A percentile compares a stretch with the other conserved stretches of the same genome.
Conservation (phyloP, 2,113 vertebrate species). For the Saimiri boliviensis region DNA sequence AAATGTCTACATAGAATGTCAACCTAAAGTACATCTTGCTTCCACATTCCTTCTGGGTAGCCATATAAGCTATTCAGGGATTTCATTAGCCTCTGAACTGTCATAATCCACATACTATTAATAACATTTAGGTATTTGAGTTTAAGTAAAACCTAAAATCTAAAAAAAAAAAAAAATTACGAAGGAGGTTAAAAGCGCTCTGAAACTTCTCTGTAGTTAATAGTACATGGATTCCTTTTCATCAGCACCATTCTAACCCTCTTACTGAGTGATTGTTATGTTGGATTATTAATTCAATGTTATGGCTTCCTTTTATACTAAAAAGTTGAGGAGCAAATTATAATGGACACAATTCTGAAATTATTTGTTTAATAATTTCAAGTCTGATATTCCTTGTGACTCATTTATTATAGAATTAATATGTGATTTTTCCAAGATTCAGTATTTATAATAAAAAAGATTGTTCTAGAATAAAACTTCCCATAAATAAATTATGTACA, state of each 20-base stretch:
- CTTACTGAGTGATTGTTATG: neutral
- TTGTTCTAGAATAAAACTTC: neutral
- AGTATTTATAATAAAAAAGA: conserved; percentile 36
- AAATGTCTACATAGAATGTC: conserved; percentile 68
- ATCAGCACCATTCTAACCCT: neutral
- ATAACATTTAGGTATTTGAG: conserved; percentile 22
- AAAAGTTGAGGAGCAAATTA: conserved; percentile 44
- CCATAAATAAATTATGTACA: conserved; percentile 10
- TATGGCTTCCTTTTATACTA: conserved; percentile 2
- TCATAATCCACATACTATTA: conserved; percentile 35
- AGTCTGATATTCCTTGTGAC: conserved; percentile 3
- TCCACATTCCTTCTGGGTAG: conserved; percentile 37
- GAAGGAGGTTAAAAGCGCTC: conserved; percentile 9
- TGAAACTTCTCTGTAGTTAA: conserved; percentile 16
- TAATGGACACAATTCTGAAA: conserved; percentile 33
- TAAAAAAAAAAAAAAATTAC: neutral
- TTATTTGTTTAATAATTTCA: conserved; percentile 60
- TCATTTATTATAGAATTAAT: conserved; percentile 46
- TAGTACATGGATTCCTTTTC: neutral
- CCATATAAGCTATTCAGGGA: conserved; percentile 46
- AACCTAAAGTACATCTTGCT: conserved; percentile 66
- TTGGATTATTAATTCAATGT: conserved; percentile 51
- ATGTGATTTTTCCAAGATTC: conserved; percentile 46
- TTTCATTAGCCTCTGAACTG: conserved; percentile 42
- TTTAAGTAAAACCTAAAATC: conserved; percentile 54